Evolutionary conservation across 2,888 invertebrate species (phyloP).

Genomic region (Synergus japonicus): DNA sequence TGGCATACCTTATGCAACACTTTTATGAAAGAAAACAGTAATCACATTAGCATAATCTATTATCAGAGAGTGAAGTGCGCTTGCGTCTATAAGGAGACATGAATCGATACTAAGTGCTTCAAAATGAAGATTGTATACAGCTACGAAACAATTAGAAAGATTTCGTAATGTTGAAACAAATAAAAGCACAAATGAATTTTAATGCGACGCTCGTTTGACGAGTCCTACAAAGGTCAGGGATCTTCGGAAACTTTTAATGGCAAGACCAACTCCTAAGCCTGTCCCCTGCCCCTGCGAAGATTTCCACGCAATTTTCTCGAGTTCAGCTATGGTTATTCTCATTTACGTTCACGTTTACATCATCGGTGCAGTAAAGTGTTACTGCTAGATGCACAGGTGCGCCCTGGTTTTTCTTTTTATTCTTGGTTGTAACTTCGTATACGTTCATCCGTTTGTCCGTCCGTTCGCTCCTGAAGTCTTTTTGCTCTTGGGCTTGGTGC

Average conservation of each 20-base stretch:
- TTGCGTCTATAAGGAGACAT: too few relatives aligned
- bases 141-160: too few relatives aligned
- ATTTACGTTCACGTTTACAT: slow-evolving; percentile 76
- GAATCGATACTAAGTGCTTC: too few relatives aligned
- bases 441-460: slow-evolving; percentile 55
- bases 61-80: too few relatives aligned
- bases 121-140: too few relatives aligned
- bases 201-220: background rate
- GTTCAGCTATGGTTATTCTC: slow-evolving; percentile 69
- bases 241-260: slow-evolving; percentile 31
- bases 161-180: background rate
- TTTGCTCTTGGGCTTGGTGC: slow-evolving; percentile 68
- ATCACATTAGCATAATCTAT: too few relatives aligned
- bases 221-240: background rate
- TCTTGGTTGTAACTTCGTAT: slow-evolving; percentile 45
- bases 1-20: too few relatives aligned
- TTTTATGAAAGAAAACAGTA: too few relatives aligned
- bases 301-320: slow-evolving; percentile 72
- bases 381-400: slow-evolving; percentile 73
- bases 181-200: background rate
- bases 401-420: slow-evolving; percentile 71
- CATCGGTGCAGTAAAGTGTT: slow-evolving; percentile 75
- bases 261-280: background rate
- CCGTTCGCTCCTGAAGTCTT: slow-evolving; percentile 52
- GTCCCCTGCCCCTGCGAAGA: slow-evolving; percentile 43